Evolutionary conservation across 2,797 vertebrate species (phyloP), one percentile per base, ranked within the genome.

Genomic region (Helostoma temminkii): DNA sequence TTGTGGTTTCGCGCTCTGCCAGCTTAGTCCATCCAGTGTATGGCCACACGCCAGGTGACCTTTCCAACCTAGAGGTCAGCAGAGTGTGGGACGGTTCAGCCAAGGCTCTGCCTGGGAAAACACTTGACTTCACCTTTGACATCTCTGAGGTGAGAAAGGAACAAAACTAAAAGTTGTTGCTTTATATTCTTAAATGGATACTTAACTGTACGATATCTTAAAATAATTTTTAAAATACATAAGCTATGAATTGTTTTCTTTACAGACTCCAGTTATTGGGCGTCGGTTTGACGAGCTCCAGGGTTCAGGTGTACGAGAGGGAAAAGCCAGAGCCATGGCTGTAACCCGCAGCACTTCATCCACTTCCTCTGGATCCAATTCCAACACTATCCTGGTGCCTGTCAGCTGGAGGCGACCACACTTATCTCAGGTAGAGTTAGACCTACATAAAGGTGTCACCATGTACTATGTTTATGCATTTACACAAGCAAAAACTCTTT

Each of bases 361-460:
- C 71, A 98, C 97, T 12, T 99, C 98, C 0, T 99, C 98, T 0
- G 96, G 97, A 34, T 99, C 98, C 57, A 98, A 97, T 85, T 99
- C 98, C 73, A 98, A 98, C 69, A 98, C 96, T 22, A 97, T 98
- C 74, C 94, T 99, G 64, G 97, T 99, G 78, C 98, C 97, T 7
- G 97, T 99, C 76, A 98, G 97, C 94, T 99, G 98, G 98, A 99
- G 97, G 81, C 94, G 97, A 64, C 98, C 98, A 2, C 97, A 98
- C 56, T 97, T 93, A 25, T 99, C 97, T 80, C 97, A 99, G 96
- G 98, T 99, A 68, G 16, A 41, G 9, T 47, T 15, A 22, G 1
- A 3, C 19, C 39, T n/a, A 41, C 18, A 41, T 8, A 5, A 16
- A 5, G 14, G 4, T 15, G 36, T 49, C n/a, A n/a, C n/a, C n/a